Percentiles rank a stretch among this genome's conserved stretches.
phyloP scores from a whole-genome alignment of 2,888 invertebrate genomes.

The Herminia tarsipennalis region DNA sequence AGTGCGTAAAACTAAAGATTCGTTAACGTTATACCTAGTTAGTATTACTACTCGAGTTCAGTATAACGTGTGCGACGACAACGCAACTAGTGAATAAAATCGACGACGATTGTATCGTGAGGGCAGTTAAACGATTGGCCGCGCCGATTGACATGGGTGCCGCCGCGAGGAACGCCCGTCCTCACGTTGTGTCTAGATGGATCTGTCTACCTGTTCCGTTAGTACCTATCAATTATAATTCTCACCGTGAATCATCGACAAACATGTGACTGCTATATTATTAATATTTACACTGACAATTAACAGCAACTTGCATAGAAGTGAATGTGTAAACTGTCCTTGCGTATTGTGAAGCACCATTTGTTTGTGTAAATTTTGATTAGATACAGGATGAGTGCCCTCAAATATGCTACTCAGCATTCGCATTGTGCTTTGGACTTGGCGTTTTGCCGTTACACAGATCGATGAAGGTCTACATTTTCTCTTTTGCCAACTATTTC shows the following conservation, averaged over 20 bases:
- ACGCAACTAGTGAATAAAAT: conserved; percentile 79
- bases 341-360: neutral
- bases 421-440: conserved; percentile 48
- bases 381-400: conserved; percentile 31
- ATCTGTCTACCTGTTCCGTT: conserved; percentile 78
- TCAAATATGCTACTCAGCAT: conserved; percentile 33
- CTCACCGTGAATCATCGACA: conserved; percentile 33
- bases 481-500: conserved; percentile 69
- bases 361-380: conserved; percentile 8
- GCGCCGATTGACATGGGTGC: conserved; percentile 80
- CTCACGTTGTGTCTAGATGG: conserved; percentile 82
- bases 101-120: conserved; percentile 63
- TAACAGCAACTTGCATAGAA: conserved; percentile 12
- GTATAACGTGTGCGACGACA: conserved; percentile 71
- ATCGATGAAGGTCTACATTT: conserved; percentile 62
- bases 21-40: conserved; percentile 67
- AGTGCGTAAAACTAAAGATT: conserved; percentile 62
- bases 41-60: conserved; percentile 69
- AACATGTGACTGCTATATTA: conserved; percentile 19
- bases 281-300: conserved; percentile 24
- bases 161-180: conserved; percentile 78
- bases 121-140: conserved; percentile 69
- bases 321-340: neutral
- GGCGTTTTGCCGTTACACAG: conserved; percentile 60
- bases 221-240: conserved; percentile 53